phyloP scores from a whole-genome alignment of 2,888 invertebrate genomes.

The Diadegma fenestrale region DNA sequence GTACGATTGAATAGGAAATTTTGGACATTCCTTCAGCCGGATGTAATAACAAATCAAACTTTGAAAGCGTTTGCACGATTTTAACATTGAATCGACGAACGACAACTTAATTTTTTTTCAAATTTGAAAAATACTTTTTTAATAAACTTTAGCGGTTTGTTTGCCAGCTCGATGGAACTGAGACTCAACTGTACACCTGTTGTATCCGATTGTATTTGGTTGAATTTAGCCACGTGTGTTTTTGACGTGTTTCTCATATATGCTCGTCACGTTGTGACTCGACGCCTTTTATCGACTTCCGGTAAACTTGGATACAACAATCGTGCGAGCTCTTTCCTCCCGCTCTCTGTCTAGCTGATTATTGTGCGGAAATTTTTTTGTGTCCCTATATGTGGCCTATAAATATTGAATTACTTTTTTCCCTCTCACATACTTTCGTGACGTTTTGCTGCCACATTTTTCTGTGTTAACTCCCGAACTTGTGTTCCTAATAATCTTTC shows the following conservation, averaged over 20 bases:
- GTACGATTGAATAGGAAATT: background rate
- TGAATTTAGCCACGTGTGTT: constrained; percentile 28
- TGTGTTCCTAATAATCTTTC: background rate
- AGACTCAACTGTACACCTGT: constrained; percentile 30
- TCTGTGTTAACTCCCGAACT: background rate
- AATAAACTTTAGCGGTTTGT: background rate
- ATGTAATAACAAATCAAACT: background rate
- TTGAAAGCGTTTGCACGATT: no score
- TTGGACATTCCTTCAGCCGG: background rate
- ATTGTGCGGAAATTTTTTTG: constrained; percentile 16
- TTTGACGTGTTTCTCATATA: constrained; percentile 33
- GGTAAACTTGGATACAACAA: constrained; percentile 47
- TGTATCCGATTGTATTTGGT: background rate
- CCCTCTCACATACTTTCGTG: background rate
- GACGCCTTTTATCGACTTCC: constrained; percentile 60
- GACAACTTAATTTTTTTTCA: background rate
- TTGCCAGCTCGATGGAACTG: background rate
- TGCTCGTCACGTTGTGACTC: constrained; percentile 53
- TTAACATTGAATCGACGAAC: background rate
- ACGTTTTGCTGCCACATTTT: constrained; percentile 4
- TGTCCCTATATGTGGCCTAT: background rate
- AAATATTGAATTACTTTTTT: constrained; percentile 11
- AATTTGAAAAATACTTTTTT: background rate
- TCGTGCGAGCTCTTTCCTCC: constrained; percentile 13
- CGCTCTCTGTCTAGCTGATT: background rate